Evolutionary conservation across 2,797 vertebrate species (phyloP).

Genomic region (Hoplostethus mediterraneus): DNA sequence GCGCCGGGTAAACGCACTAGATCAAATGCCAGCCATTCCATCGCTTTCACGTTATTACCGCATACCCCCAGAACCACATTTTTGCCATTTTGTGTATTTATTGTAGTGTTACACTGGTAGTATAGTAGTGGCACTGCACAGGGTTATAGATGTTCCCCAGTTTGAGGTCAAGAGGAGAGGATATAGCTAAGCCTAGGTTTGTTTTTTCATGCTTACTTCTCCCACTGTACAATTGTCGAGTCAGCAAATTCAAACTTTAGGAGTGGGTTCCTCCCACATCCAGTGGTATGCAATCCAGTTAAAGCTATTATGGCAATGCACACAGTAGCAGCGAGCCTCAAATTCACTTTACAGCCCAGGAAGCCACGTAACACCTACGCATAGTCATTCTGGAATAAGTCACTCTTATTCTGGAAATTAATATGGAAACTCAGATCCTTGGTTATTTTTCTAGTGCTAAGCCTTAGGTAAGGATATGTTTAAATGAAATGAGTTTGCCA

Average conservation of each 20-base stretch:
- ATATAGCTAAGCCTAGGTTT: constrained; percentile 35
- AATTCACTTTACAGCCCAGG: constrained; percentile 59
- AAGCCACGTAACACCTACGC: constrained; percentile 57
- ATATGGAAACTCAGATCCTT: constrained; percentile 64
- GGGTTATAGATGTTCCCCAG: constrained; percentile 39
- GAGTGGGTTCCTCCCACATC: constrained; percentile 61
- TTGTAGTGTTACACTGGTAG: constrained; percentile 42
- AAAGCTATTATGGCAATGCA: constrained; percentile 39
- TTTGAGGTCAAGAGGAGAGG: constrained; percentile 41
- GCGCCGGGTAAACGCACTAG: constrained; percentile 64
- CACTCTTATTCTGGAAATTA: constrained; percentile 62
- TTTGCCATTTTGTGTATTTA: constrained; percentile 42
- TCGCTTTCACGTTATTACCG: constrained; percentile 60
- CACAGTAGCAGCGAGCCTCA: constrained; percentile 50
- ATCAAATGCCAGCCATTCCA: constrained; percentile 79
- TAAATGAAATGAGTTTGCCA: constrained; percentile 28
- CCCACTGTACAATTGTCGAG: constrained; percentile 47
- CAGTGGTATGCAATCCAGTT: constrained; percentile 38
- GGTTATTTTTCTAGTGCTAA: constrained; percentile 50
- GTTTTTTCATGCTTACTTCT: constrained; percentile 21
- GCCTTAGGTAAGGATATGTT: constrained; percentile 34
- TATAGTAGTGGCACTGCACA: constrained; percentile 24
- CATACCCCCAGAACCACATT: constrained; percentile 55
- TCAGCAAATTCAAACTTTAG: constrained; percentile 69
- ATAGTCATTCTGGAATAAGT: constrained; percentile 44